Evolutionary conservation across 2,888 invertebrate genomes (phyloP).

Genomic region (Aphrophora alni): DNA sequence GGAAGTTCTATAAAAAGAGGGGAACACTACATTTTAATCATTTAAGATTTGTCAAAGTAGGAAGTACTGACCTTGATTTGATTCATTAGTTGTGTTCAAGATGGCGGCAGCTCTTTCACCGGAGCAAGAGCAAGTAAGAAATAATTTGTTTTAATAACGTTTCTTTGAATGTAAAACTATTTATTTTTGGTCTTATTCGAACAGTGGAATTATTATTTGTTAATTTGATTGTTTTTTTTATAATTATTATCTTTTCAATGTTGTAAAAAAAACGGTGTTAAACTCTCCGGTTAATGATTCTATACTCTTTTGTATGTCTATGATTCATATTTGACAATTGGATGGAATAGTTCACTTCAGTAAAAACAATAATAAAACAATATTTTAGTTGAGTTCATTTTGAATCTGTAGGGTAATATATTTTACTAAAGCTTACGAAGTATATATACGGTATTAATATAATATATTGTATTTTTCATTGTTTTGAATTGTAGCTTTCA

Average conservation of each 20-base stretch:
- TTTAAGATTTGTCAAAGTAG: neutral
- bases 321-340: neutral
- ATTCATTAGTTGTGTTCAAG: neutral
- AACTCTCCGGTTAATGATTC: neutral
- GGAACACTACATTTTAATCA: neutral
- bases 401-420: too few species aligned
- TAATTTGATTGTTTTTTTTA: neutral
- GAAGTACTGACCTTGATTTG: constrained; percentile 2
- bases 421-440: too few species aligned
- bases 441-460: too few species aligned
- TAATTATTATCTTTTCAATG: neutral
- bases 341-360: neutral
- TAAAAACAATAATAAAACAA: neutral
- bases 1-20: neutral
- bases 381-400: too few species aligned
- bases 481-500: too few species aligned
- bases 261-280: neutral
- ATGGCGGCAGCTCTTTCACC: constrained; percentile 1
- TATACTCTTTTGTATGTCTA: neutral
- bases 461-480: too few species aligned
- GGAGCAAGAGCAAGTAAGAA: neutral
- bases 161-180: neutral
- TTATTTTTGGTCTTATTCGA: neutral
- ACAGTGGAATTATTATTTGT: neutral
- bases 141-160: neutral